A percentile compares a stretch with the other conserved stretches of the same genome.
phyloP scores from a whole-genome alignment of 2,797 vertebrate species.

The Intellagama lesueurii region DNA sequence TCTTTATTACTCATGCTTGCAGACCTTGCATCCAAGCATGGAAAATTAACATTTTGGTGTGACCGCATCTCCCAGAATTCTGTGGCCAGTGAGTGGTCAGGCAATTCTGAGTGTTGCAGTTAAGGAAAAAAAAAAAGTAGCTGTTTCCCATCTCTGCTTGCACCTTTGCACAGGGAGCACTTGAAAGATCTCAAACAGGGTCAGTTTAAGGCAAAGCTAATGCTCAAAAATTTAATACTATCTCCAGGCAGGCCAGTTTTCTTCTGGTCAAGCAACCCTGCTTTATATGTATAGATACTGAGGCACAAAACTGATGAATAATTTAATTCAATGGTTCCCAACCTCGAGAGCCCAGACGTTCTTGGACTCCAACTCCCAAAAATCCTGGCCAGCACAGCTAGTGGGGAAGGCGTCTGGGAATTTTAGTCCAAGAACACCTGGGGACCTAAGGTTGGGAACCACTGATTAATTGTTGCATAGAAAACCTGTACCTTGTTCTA shows the following conservation, averaged over 20 bases:
- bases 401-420: too few relatives aligned
- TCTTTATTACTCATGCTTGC: constrained; percentile 32
- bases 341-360: too few relatives aligned
- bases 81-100: too few relatives aligned
- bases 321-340: too few relatives aligned
- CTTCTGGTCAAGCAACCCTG: neutral
- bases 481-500: neutral
- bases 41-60: neutral
- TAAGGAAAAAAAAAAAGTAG: too few relatives aligned
- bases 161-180: neutral
- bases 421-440: too few relatives aligned
- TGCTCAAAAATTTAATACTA: neutral
- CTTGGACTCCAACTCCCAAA: too few relatives aligned
- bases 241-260: neutral
- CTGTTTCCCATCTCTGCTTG: too few relatives aligned
- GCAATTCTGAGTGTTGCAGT: too few relatives aligned
- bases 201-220: constrained; percentile 7
- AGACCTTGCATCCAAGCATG: neutral
- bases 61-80: too few relatives aligned
- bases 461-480: neutral
- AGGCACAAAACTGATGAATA: neutral
- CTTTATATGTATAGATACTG: neutral
- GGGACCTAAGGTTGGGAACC: neutral
- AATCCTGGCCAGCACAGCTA: too few relatives aligned
- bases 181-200: constrained; percentile 9